Evolutionary conservation across 2,113 vertebrate species (phyloP), one percentile per base, ranked within the genome.

Genomic region (Spheniscus mendiculus): DNA sequence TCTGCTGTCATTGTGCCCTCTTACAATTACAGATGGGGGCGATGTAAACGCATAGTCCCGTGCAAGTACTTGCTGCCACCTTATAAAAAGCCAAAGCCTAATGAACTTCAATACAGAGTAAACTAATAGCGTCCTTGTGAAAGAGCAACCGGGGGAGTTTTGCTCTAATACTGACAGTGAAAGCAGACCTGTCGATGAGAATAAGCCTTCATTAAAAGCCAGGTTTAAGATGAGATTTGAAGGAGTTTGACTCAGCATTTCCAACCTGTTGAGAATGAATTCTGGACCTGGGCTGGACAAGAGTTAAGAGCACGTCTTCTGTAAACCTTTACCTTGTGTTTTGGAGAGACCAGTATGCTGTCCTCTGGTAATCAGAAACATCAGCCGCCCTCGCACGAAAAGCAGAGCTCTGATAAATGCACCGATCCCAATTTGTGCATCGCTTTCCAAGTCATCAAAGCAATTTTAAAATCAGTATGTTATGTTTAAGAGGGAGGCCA

Each of bases 391-490:
- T 94, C 3, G 3, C 34, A 74, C 26, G 72, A 77, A n/a, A 55
- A 44, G 10, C n/a, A 56, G 32, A 76, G 59, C 42, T 83, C 42
- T 80, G 56, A 70, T 63, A 93, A 94, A 95, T 32, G 58, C 53
- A 72, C 52, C 38, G 17, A 45, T 89, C 87, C 50, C 20, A 72
- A 55, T 87, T 95, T 95, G 49, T 62, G 73, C 76, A 55, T 90
- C 6, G 30, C 87, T 87, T 94, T 88, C 90, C 32, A 61, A 78
- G 53, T 91, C 73, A 96, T 90, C 84, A 93, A 61, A 65, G 61
- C 62, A 89, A 82, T 95, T 94, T 93, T 66, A 34, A 97, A 96
- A 94, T 96, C 83, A 80, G 84, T 89, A 71, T 59, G 80, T 55
- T 87, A 19, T 40, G 13, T 77, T 92, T 88, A 89, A 89, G 61